Conservation (phyloP, 2,113 vertebrate genomes). For the Xiphorhynchus elegans region DNA sequence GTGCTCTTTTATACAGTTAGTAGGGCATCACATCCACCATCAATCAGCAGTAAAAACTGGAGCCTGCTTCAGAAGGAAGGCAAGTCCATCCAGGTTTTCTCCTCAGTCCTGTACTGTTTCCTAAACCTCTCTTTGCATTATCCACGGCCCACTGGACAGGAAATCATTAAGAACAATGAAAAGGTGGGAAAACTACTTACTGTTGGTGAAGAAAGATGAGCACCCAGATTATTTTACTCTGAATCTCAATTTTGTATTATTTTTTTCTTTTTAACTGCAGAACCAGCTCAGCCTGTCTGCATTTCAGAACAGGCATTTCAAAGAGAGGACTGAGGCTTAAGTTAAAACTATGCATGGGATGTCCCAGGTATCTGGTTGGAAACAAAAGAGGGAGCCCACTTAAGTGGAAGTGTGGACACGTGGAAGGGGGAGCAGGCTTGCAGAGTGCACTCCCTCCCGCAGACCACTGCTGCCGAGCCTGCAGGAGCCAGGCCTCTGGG, state of each 20-base stretch:
- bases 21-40: neutral
- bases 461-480: neutral
- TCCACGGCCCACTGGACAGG: neutral
- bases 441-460: neutral
- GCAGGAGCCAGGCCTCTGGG: neutral
- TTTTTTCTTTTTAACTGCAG: neutral
- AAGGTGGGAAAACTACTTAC: neutral
- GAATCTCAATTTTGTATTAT: neutral
- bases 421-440: neutral
- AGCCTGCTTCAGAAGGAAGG: neutral
- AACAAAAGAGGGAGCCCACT: neutral
- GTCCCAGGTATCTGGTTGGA: neutral
- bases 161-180: neutral
- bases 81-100: neutral
- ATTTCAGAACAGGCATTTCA: neutral
- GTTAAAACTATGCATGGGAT: neutral
- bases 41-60: neutral
- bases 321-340: neutral
- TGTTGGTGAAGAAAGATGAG: neutral
- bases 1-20: neutral
- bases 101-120: neutral
- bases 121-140: neutral
- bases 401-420: fast-evolving
- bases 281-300: neutral
- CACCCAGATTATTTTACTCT: neutral